Base-by-base conservation (phyloP, 2,888 invertebrate species). In the Synergus umbraculus region DNA sequence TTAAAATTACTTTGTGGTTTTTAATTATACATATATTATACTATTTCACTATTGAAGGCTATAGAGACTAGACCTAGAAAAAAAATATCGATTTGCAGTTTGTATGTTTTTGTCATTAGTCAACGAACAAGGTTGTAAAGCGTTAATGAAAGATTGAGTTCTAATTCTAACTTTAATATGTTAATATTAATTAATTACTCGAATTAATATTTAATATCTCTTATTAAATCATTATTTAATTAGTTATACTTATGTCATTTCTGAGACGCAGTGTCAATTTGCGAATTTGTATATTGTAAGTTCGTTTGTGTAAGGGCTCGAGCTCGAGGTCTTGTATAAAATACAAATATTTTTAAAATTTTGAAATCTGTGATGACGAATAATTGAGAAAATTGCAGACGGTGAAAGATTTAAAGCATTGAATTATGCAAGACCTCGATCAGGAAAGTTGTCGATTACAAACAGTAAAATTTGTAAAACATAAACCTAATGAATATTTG, bases 401-500 rank as follows among this genome's bases (percentile, higher is more conserved):
- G 22, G 76, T 64, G 37, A 37, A 37, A 79, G 73, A 78, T 77
- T 78, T 77, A 77, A 77, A 76, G 15, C 13, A 7, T 69, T 69
- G 46, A 29, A 49, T 8, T 66, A 22, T 73, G 54, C 37, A 37
- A 73, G 54, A 54, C 10, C 54, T 41, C 54, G 54, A 54, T 54
- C 41, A 37, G 29, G 15, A 46, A 69, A 46, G 15, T 15, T 49
- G 69, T 69, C 54, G 73, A 73, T 73, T 54, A 73, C 3, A 67
- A 67, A 44, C 12, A 63, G 44, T 69, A 54, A 76, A 77, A 81
- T 54, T 79, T 79, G 78, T 77, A 81, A 83, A 80, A 83, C 80
- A 41, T 83, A 78, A 80, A 83, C 63, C 69, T 84, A 82, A 79
- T 54, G 49, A 69, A 49, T 73, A 73, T 83, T 86, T 85, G 84